phyloP scores from a whole-genome alignment of 1,140 invertebrate species.

The Drosophila repletoides region DNA sequence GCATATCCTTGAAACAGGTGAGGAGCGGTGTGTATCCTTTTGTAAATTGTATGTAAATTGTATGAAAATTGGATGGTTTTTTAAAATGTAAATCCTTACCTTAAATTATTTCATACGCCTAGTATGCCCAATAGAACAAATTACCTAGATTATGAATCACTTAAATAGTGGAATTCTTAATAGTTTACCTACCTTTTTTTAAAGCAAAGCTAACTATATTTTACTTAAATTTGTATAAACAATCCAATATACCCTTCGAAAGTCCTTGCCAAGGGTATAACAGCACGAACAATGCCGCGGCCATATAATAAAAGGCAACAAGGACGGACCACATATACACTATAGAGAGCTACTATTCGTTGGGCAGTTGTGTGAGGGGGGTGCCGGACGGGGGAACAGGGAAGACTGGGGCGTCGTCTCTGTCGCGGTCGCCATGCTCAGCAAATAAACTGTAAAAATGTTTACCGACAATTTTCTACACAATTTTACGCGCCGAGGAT shows the following conservation, averaged over 20 bases:
- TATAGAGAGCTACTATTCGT: constrained; percentile 13
- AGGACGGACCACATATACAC: constrained; percentile 28
- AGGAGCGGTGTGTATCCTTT: no score
- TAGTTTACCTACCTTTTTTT: no score
- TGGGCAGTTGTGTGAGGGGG: constrained; percentile 10
- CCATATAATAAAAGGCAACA: constrained; percentile 60
- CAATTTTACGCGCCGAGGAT: constrained; percentile 68
- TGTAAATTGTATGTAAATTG: no score
- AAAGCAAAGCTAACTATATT: no score
- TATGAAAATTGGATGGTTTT: no score
- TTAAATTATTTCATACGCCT: no score
- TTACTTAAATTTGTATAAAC: neutral
- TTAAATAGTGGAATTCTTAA: no score
- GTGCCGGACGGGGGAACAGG: neutral
- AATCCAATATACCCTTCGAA: neutral
- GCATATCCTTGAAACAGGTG: no score
- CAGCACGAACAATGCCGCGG: constrained; percentile 37
- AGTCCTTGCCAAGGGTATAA: constrained; percentile 10
- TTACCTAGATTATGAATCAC: no score
- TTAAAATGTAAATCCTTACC: no score
- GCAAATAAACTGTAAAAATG: constrained; percentile 80
- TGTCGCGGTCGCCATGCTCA: constrained; percentile 48
- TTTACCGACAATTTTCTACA: constrained; percentile 81
- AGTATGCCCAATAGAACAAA: no score
- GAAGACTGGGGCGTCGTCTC: constrained; percentile 18